A percentile compares a stretch with the other conserved stretches of the same genome.
Evolutionary conservation across 2,113 vertebrate species (phyloP).

Genomic region (Orthonyx spaldingii): DNA sequence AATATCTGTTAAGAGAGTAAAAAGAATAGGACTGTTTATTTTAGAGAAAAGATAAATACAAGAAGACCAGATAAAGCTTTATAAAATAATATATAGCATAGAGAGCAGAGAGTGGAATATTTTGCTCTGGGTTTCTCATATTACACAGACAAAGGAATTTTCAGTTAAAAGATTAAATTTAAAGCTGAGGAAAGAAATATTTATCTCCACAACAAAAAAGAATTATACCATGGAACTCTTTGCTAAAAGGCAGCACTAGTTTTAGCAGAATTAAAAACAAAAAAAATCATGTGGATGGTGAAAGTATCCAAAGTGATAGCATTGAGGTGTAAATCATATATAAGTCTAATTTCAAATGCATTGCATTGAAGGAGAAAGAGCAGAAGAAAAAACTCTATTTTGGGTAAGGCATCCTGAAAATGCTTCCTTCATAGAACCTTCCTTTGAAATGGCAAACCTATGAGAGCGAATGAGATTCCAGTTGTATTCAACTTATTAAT

Average conservation of each 20-base stretch:
- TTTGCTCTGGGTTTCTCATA: neutral
- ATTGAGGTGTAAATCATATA: neutral
- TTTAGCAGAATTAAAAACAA: neutral
- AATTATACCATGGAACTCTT: neutral
- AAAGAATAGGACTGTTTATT: slow-evolving; percentile 6
- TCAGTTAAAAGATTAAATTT: slow-evolving; percentile 25
- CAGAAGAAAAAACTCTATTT: neutral
- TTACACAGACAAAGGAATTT: slow-evolving; percentile 28
- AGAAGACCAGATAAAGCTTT: slow-evolving; percentile 21
- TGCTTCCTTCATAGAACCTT: neutral
- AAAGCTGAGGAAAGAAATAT: slow-evolving; percentile 1
- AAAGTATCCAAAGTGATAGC: neutral
- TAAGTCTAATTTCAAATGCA: neutral
- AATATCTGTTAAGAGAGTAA: neutral
- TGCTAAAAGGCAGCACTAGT: neutral
- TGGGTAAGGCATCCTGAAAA: neutral
- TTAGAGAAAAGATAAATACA: slow-evolving; percentile 30
- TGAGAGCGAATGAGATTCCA: neutral
- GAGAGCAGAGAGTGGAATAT: neutral
- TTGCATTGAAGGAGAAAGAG: neutral
- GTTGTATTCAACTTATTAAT: neutral
- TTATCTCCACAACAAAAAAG: neutral
- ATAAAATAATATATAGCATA: slow-evolving; percentile 15
- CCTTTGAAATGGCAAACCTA: neutral
- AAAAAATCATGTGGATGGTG: neutral